Base-by-base conservation (phyloP, 2,888 invertebrate species). In the Polydrusus tereticollis region DNA sequence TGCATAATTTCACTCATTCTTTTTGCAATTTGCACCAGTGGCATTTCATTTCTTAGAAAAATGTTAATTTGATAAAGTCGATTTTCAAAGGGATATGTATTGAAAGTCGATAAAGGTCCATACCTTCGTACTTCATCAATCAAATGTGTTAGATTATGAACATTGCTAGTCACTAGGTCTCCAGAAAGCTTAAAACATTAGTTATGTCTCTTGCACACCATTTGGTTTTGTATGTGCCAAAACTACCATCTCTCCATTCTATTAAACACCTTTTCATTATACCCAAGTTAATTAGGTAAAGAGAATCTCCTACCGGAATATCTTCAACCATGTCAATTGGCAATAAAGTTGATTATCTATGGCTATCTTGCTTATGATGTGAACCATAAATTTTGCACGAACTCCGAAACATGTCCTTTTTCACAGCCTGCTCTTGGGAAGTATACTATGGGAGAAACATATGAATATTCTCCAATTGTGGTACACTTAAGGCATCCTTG, bases 31-130 rank as follows among this genome's bases (percentile, higher is more conserved):
- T 79, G 78, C 12, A 59, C 59, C 41, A 79, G 62, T 45, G 78
- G 77, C 1, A 16, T 59, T 75, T 78, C 77, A 36, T 41, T 67
- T 69, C 77, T 57, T 33, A 79, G 18, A n/a, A 77, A 52, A 55
- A 69, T 74, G 72, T 79, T 79, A 14, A 79, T 77, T 64, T 72
- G 47, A 50, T 78, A 79, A 62, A 84, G 70, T 41, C 75, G 77
- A 62, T 79, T 83, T 76, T 85, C 83, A 79, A 82, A 85, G 8
- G 79, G 78, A 76, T 84, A 84, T 4, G 81, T 76, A 60, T 78
- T 82, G 69, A 81, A 81, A 36, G 75, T 75, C 59, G 81, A 79
- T 20, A 84, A 75, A 23, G 45, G 41, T 4, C 84, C 84, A 76
- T 78, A 82, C 33, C 69, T 78, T 62, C 50, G 33, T 3, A 78